Base-by-base conservation (phyloP, 2,113 vertebrate species). In the Shinisaurus crocodilurus region DNA sequence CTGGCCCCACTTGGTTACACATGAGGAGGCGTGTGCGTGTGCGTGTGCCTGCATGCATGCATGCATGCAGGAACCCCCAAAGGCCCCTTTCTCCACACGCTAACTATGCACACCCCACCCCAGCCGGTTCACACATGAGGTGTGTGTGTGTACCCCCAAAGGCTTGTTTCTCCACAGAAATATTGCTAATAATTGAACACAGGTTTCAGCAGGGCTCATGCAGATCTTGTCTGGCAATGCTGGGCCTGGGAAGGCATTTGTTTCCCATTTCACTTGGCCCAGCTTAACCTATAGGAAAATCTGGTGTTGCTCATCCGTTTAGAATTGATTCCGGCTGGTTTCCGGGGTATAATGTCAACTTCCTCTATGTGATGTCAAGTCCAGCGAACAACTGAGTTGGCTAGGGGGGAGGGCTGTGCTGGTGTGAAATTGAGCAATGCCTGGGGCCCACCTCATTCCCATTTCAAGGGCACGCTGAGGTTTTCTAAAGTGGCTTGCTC, bases 301-400 rank as follows among this genome's bases (percentile, higher is more conserved):
- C 57, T 90, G 43, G 57, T 57, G 10, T 75, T 85, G 72, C 82
- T 65, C 60, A 77, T 89, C 81, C 77, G 72, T 85, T 89, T 67
- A 90, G 72, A 85, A 27, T 1, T 3, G 25, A 67, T 34, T 29
- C 72, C 40, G 37, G 60, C 34, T 79, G 32, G n/a, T 89, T 85
- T 85, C 40, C 15, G 25, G 37, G 45, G 34, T 69, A 32, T 0
- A 85, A 77, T 43, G 83, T 48, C 20, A n/a, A 65, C 40, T 90
- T 90, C 82, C 74, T 16, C 74, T 18, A 1, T n/a, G 57, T 67
- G 72, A 85, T 85, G 82, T 76, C 54, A 89, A 77, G 23, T 48
- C 32, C 82, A 67, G 20, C 32, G 29, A 57, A 43, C 45, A 37
- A 15, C 69, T 63, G 54, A 29, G 34, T 13, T 37, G 50, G 45